These are phyloP conservation scores for Hippocampus kuda DNA, from an alignment of 2,797 vertebrate genomes.

Conservation along the genomic window DNA sequence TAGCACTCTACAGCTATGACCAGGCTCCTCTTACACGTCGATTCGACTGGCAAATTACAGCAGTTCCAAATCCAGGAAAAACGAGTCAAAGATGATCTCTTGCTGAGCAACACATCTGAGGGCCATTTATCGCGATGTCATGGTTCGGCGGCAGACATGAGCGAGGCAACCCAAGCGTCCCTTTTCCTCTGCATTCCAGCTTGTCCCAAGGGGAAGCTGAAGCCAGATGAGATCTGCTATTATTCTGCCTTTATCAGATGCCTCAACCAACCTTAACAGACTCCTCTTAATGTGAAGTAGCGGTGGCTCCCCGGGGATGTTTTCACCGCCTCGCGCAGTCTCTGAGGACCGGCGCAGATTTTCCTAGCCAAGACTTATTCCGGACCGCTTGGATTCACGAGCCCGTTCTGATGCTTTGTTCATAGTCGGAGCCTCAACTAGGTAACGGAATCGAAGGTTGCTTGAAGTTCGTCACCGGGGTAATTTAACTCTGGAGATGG, in stretches of 20 bases:
- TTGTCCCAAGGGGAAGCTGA: background rate
- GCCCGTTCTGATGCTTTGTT: background rate
- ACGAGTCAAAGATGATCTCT: background rate
- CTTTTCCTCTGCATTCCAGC: background rate
- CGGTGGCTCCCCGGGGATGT: background rate
- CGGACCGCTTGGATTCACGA: background rate
- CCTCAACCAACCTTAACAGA: constrained; percentile 4
- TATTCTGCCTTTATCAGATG: constrained; percentile 3
- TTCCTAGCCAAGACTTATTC: background rate
- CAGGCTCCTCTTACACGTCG: background rate
- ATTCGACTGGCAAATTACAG: background rate
- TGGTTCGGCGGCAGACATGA: background rate
- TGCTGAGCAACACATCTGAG: background rate
- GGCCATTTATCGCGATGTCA: background rate
- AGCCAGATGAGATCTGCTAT: constrained; percentile 2
- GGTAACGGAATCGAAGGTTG: background rate
- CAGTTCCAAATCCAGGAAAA: background rate
- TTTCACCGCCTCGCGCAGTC: background rate
- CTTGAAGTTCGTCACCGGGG: too few relatives aligned
- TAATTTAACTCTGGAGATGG: too few relatives aligned
- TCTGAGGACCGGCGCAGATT: background rate
- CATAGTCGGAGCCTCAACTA: background rate
- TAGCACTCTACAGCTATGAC: background rate
- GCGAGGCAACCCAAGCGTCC: background rate
- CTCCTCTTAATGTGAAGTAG: constrained; percentile 4